Evolutionary conservation across 2,113 vertebrate genomes (phyloP), one percentile per base, ranked within the genome.

Genomic region (Hemibagrus wyckioides): DNA sequence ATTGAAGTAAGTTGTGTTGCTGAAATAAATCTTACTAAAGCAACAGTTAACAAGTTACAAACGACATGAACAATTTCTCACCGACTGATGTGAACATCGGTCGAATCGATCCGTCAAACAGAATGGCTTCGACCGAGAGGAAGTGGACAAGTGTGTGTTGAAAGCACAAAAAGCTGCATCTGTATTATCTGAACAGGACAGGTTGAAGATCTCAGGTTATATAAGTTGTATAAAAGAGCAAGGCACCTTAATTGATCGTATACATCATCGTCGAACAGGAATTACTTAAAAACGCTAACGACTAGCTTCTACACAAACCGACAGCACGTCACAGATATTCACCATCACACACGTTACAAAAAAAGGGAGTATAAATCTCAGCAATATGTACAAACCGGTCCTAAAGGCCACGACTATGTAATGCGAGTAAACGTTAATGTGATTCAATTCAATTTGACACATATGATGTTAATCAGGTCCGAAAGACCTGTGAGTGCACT

Each of bases 211-310:
- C 48, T 79, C 73, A 50, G 30, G 71, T 71, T 30, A 82, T 19
- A 33, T 8, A 57, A 39, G 79, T 44, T 67, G 1, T 14, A 79
- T 69, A 77, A 87, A 85, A 76, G 63, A 85, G 54, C 44, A 87
- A 87, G 82, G 83, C 89, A 87, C 79, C 77, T 85, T 86, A 61
- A 83, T 57, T 23, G 33, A 82, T 83, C 23, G n/a, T 83, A 65
- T 65, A 50, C 36, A 21, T 83, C 41, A 90, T 67, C 39, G 82
- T 87, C 50, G 83, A 85, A 88, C 71, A 82, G 67, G 65, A 80
- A 73, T 30, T 17, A 44, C 41, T 80, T 73, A 54, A 82, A 48
- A 87, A 80, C 52, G 69, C 33, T 36, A 39, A 87, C 28, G 88
- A 63, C 75, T 56, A 80, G 61, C 80, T 65, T 85, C 82, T 82